These are phyloP conservation scores for Eristalis intricaria DNA, from an alignment of 2,888 invertebrate genomes.

Conservation along the genomic window DNA sequence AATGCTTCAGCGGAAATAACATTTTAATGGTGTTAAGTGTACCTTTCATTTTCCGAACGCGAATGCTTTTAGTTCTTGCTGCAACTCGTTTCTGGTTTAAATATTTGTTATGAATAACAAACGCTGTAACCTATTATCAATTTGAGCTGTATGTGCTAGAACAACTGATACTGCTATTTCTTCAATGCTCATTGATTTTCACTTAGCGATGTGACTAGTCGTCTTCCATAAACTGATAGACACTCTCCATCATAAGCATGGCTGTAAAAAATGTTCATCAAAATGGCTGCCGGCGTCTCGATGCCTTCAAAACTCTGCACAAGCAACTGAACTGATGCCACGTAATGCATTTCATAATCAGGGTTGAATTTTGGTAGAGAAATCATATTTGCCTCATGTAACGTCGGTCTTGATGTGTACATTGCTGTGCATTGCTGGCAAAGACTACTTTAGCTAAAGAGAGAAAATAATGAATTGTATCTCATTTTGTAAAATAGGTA, in stretches of 20 bases:
- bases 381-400: too few species aligned
- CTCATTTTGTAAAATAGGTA: too few species aligned
- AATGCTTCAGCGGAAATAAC: constrained; percentile 33
- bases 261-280: constrained; percentile 34
- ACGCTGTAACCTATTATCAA: constrained; percentile 33
- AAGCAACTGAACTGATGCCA: constrained; percentile 29
- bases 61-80: constrained; percentile 34
- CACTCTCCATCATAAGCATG: constrained; percentile 39
- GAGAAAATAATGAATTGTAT: too few species aligned
- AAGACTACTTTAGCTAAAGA: too few species aligned
- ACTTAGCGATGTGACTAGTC: constrained; percentile 27
- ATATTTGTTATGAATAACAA: constrained; percentile 50
- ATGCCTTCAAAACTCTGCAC: constrained; percentile 41
- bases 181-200: constrained; percentile 43
- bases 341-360: neutral
- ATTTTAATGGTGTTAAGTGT: constrained; percentile 5
- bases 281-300: constrained; percentile 36
- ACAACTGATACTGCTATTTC: constrained; percentile 50
- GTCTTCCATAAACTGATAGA: constrained; percentile 43
- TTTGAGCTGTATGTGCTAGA: constrained; percentile 42
- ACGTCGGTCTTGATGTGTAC: too few species aligned
- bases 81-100: constrained; percentile 43
- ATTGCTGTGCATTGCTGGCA: too few species aligned
- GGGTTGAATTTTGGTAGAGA: too few species aligned
- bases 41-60: constrained; percentile 49